phyloP scores from a whole-genome alignment of 1,140 invertebrate species.

The Cataglyphis hispanica region DNA sequence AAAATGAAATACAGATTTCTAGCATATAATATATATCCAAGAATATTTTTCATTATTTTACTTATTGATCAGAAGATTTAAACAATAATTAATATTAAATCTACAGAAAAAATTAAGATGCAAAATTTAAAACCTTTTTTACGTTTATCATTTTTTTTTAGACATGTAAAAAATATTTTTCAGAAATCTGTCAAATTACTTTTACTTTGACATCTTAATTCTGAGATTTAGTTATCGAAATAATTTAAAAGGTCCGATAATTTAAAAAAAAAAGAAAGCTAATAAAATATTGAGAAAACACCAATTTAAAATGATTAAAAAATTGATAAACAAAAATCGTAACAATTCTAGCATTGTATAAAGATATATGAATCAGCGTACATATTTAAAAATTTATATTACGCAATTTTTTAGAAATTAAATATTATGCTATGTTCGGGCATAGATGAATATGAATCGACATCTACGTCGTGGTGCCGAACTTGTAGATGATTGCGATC shows the following conservation, averaged over 20 bases:
- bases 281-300: not conserved
- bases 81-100: not conserved
- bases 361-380: not conserved
- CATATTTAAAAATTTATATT: not conserved
- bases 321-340: not conserved
- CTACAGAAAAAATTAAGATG: not conserved
- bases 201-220: constrained; percentile 4
- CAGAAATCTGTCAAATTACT: not conserved
- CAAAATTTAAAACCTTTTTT: not conserved
- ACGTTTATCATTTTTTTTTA: constrained; percentile 2
- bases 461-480: not conserved
- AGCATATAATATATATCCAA: not conserved
- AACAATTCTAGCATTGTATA: not conserved
- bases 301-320: not conserved
- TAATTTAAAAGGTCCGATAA: constrained; percentile 1
- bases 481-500: constrained; percentile 59
- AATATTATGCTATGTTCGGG: not conserved
- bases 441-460: constrained; percentile 69
- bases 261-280: not conserved
- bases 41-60: not conserved
- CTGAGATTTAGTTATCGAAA: not conserved
- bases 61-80: not conserved
- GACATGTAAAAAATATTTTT: not conserved
- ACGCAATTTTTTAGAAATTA: not conserved
- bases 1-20: not conserved